Conservation (phyloP, 2,113 vertebrate genomes). For the Silurus meridionalis region DNA sequence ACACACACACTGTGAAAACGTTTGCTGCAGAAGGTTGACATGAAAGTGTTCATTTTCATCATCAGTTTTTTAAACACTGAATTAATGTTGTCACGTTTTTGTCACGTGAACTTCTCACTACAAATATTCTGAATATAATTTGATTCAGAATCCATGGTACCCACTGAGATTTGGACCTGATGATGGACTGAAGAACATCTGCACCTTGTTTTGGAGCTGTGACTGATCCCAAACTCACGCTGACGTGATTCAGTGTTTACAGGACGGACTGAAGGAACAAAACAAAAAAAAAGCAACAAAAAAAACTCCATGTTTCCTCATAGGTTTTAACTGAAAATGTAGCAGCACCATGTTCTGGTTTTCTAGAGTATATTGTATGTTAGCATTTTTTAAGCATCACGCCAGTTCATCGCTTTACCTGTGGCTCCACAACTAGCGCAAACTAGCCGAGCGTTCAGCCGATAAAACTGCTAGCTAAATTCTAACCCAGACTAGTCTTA, state of each 20-base stretch:
- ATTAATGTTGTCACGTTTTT: not conserved
- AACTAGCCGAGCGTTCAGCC: not conserved
- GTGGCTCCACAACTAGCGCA: not conserved
- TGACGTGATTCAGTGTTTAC: not conserved
- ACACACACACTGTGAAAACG: too few relatives aligned
- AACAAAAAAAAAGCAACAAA: too few relatives aligned
- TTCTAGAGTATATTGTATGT: too few relatives aligned
- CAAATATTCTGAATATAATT: not conserved
- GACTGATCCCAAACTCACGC: not conserved
- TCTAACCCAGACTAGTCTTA: not conserved
- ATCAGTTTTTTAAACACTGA: not conserved
- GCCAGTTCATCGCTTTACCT: not conserved
- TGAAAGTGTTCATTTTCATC: not conserved
- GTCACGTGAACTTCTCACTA: too few relatives aligned
- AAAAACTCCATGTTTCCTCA: too few relatives aligned
- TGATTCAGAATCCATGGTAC: constrained; percentile 86
- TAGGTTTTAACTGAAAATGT: not conserved
- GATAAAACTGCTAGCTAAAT: not conserved
- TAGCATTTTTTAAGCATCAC: not conserved
- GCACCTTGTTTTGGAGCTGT: too few relatives aligned
- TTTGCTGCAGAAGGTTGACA: too few relatives aligned
- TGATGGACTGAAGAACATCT: not conserved
- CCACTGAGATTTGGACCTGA: constrained; percentile 96
- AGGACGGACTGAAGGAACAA: not conserved
- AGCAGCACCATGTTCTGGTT: not conserved